Percentiles rank a stretch among this genome's conserved stretches.
Evolutionary conservation across 2,888 invertebrate genomes (phyloP).

Genomic region (Helobdella robusta): DNA sequence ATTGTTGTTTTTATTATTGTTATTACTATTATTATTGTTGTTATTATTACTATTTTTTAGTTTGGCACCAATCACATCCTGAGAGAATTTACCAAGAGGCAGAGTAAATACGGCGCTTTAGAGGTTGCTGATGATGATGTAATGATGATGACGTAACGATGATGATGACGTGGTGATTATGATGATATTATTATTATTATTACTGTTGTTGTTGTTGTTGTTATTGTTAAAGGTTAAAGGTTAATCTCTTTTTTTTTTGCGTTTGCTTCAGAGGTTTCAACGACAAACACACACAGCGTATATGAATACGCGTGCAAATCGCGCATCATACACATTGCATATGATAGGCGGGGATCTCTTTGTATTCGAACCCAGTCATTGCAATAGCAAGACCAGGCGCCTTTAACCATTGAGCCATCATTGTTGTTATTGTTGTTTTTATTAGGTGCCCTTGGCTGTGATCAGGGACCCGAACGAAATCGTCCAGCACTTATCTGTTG

Average conservation of each 20-base stretch:
- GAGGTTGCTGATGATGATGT: conserved; percentile 36
- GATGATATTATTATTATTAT: neutral
- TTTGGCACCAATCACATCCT: conserved; percentile 64
- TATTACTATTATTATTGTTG: neutral
- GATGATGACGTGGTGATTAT: too few relatives aligned
- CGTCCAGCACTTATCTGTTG: conserved; percentile 12
- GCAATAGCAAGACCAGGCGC: too few relatives aligned
- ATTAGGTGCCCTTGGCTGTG: conserved; percentile 22
- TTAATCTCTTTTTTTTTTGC: too few relatives aligned
- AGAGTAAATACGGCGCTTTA: conserved; percentile 59
- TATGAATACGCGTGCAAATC: too few relatives aligned
- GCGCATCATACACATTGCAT: too few relatives aligned
- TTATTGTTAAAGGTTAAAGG: too few relatives aligned
- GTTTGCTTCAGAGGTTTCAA: too few relatives aligned
- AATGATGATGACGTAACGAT: neutral
- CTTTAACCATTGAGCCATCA: too few relatives aligned
- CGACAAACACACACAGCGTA: too few relatives aligned
- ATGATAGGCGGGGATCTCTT: too few relatives aligned
- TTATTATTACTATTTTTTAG: conserved; percentile 35
- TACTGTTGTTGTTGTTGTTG: neutral
- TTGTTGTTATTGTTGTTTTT: neutral
- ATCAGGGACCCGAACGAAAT: conserved; percentile 23
- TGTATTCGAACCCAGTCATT: too few relatives aligned
- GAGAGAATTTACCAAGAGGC: conserved; percentile 71
- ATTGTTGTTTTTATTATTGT: neutral